Evolutionary conservation across 1,140 invertebrate species (phyloP).

Genomic region (Agrypnia vestita): DNA sequence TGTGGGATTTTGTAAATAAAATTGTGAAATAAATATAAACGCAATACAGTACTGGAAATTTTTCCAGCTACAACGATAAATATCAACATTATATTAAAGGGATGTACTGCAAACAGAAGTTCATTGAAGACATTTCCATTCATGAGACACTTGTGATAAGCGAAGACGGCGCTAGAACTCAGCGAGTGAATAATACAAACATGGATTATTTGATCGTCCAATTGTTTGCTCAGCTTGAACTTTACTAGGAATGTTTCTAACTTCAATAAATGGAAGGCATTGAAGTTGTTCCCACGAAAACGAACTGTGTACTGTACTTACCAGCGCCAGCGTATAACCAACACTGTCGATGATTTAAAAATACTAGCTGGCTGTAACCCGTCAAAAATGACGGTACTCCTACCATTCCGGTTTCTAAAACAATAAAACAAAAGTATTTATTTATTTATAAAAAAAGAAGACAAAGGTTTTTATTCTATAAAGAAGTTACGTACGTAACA

Average conservation of each 20-base stretch:
- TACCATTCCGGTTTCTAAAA: too few relatives aligned
- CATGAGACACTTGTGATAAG: not conserved
- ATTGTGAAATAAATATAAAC: too few relatives aligned
- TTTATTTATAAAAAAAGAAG: too few relatives aligned
- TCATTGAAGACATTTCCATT: not conserved
- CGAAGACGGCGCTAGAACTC: not conserved
- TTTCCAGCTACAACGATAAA: too few relatives aligned
- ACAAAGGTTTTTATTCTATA: too few relatives aligned
- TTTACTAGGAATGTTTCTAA: constrained; percentile 9
- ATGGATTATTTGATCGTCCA: not conserved
- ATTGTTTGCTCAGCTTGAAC: constrained; percentile 19
- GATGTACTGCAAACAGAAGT: not conserved
- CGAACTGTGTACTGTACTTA: not conserved
- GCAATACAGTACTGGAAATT: too few relatives aligned
- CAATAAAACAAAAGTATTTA: too few relatives aligned
- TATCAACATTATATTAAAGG: not conserved
- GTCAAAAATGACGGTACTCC: too few relatives aligned
- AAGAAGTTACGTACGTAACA: too few relatives aligned
- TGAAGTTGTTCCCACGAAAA: constrained; percentile 4
- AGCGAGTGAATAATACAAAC: not conserved
- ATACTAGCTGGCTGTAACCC: too few relatives aligned
- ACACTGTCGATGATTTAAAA: too few relatives aligned
- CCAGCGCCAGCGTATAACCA: not conserved
- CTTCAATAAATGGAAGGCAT: constrained; percentile 14
- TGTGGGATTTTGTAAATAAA: too few relatives aligned